These are phyloP conservation scores for Nysson spinosus DNA, from an alignment of 2,888 invertebrate species.

Conservation along the genomic window DNA sequence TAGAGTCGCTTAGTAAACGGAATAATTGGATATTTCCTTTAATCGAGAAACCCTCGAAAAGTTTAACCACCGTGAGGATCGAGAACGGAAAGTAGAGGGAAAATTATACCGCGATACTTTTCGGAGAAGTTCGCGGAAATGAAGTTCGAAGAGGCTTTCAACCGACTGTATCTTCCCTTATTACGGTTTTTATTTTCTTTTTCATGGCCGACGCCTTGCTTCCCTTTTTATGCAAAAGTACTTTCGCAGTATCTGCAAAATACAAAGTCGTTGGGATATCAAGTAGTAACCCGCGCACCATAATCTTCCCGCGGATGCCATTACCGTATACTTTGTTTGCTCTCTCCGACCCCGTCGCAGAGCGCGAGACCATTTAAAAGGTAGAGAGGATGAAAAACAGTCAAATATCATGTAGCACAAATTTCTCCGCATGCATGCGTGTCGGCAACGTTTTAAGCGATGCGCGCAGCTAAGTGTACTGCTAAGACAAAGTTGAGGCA, in stretches of 20 bases:
- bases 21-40: not conserved
- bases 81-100: not conserved
- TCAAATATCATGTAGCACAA: too few species aligned
- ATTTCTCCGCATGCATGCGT: not conserved
- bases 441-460: not conserved
- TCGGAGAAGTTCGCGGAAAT: not conserved
- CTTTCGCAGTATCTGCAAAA: too few species aligned
- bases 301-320: too few species aligned
- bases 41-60: not conserved
- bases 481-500: slow-evolving; percentile 24
- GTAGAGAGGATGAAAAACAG: too few species aligned
- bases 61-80: not conserved
- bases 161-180: not conserved
- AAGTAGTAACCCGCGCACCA: too few species aligned
- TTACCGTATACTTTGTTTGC: too few species aligned
- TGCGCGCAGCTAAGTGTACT: slow-evolving; percentile 1
- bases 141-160: not conserved
- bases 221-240: too few species aligned
- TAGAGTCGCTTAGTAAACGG: slow-evolving; percentile 17
- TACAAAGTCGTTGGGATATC: too few species aligned
- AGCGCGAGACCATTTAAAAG: too few species aligned
- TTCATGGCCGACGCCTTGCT: not conserved
- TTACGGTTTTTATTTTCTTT: not conserved
- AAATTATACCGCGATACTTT: not conserved
- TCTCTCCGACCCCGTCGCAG: too few species aligned